Evolutionary conservation across 2,888 invertebrate species (phyloP), one percentile per base, ranked within the genome.

Genomic region (Drosophila incognita): DNA sequence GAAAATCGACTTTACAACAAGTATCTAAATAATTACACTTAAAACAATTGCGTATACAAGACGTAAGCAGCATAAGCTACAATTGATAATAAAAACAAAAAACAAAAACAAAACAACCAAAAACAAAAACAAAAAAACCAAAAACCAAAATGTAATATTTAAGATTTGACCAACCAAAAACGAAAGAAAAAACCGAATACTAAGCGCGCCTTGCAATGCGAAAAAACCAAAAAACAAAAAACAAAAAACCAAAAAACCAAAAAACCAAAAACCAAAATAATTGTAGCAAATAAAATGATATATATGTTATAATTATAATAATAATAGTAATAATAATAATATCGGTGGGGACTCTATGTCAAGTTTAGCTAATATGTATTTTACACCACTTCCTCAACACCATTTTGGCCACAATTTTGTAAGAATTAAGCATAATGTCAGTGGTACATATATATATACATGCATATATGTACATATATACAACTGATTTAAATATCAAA

Each of bases 131-230:
- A 54, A 13, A 27, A 33, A 27, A 21, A 15, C 42, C 2, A 2
- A 61, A 64, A 73, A 74, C 58, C 58, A 65, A 10, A 62, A 64
- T 33, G 4, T 77, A 77, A 69, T 66, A 61, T 68, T 74, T 87
- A 87, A 84, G 83, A 84, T 80, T 80, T 84, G 81, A 88, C 77
- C 79, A 87, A 85, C 75, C 52, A 60, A 61, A 66, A 66, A 36
- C 15, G 33, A 29, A 57, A 54, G 54, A 70, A 48, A 60, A 70
- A 75, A 73, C 58, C 60, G 58, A 72, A 66, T 59, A 74, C 64
- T 33, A 51, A 69, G 33, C 38, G 49, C 76, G 76, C 51, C 76
- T 68, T 73, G 76, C 49, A 51, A 70, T 40, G 63, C 77, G 56
- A 76, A 66, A 33, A 42, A 18, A 31, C 31, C 29, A 11, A 27